Base-by-base conservation (phyloP, 1,140 invertebrate species). In the Tyrophagus putrescentiae region DNA sequence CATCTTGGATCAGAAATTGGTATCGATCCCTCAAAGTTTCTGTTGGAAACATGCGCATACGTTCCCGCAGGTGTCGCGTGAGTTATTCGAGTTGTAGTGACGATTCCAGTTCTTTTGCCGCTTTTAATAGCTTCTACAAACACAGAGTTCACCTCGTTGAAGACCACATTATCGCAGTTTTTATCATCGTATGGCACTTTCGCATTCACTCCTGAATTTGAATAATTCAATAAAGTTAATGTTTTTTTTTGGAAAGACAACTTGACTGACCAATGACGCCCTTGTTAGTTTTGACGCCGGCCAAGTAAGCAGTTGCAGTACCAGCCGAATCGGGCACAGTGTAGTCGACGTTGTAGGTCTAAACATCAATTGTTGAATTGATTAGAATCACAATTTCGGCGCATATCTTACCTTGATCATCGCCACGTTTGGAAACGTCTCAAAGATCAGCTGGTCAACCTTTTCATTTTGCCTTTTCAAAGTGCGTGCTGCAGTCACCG, bases 261-360 rank as follows among this genome's bases (percentile, higher is more conserved):
- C n/a, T n/a, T n/a, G n/a, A n/a, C n/a, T n/a, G n/a, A n/a, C 88
- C 89, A 0, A 86, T 70, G 0, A 81, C 84, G 21, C 82, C 77
- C 62, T 81, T 83, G 71, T 91, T 91, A 0, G 78, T 79, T 70
- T 96, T 96, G 0, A 87, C 79, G 0, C 90, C 91, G 31, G 79
- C 77, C 63, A 93, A 83, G 25, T 90, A 73, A 0, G 90, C 89
- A 0, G 89, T 93, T 0, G 84, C 87, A 0, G 89, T 85, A 23
- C 83, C 84, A 0, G 87, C 85, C 0, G 87, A 91, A 69, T 94
- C 90, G 0, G 89, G 82, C 0, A 90, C 85, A 78, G 89, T 83
- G 27, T 31, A 33, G 28, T 62, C 57, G 48, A 62, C 16, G 31
- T 62, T 62, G 57, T 54, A 62, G 5, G 61, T 62, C 61, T 62